phyloP scores from a whole-genome alignment of 2,113 vertebrate genomes.

The Calidris pygmaea region DNA sequence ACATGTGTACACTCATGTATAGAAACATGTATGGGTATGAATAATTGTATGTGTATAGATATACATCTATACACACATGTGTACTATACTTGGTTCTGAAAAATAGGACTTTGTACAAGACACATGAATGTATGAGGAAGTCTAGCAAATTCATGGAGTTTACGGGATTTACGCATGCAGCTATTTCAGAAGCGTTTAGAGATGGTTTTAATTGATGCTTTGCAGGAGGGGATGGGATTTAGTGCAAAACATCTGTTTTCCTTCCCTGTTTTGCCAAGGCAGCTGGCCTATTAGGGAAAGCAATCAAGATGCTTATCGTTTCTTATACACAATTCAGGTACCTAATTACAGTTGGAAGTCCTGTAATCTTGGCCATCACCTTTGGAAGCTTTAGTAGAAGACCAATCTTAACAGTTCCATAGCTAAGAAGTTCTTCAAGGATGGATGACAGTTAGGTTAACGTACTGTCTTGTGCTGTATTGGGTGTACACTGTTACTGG shows the following conservation, averaged over 20 bases:
- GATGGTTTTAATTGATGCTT: neutral
- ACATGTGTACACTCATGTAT: neutral
- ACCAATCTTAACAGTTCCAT: neutral
- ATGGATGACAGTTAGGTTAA: neutral
- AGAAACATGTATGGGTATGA: neutral
- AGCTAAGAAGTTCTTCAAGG: neutral
- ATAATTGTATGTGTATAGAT: neutral
- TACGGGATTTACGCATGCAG: neutral
- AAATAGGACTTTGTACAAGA: neutral
- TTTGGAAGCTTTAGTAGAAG: neutral
- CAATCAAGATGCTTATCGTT: neutral
- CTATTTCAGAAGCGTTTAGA: neutral
- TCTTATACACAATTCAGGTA: neutral
- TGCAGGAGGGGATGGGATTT: neutral
- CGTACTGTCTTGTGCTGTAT: neutral
- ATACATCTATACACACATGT: neutral
- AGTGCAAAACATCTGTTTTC: neutral
- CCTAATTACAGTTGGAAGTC: neutral
- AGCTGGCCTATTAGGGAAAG: neutral
- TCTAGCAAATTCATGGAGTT: neutral
- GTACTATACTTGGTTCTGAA: neutral
- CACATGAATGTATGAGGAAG: rapidly evolving
- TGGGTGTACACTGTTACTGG: neutral
- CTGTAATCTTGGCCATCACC: neutral
- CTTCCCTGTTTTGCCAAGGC: neutral